Evolutionary conservation across 2,113 vertebrate species (phyloP).

Genomic region (Eurystomus gularis): DNA sequence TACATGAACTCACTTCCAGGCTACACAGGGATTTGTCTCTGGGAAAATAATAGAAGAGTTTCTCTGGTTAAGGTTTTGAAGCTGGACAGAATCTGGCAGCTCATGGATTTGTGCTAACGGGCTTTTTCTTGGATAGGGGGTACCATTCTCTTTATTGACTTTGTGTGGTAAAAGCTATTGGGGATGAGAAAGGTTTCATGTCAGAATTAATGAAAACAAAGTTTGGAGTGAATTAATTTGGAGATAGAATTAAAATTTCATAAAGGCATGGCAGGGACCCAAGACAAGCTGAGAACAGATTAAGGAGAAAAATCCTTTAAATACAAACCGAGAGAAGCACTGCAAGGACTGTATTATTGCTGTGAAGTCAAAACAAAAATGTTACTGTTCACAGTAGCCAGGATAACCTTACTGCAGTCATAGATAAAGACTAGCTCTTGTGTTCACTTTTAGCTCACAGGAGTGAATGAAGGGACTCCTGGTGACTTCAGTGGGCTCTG

Average conservation of each 20-base stretch:
- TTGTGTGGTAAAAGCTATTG: conserved; percentile 1
- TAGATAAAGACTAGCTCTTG: not conserved
- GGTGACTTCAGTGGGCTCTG: not conserved
- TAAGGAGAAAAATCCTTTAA: conserved; percentile 6
- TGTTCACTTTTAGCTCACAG: not conserved
- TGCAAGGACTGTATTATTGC: conserved; percentile 9
- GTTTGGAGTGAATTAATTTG: conserved; percentile 31
- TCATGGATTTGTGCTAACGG: not conserved
- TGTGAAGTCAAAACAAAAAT: not conserved
- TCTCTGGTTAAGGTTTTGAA: not conserved
- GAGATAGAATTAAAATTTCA: conserved; percentile 27
- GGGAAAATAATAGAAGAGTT: not conserved
- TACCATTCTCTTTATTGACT: not conserved
- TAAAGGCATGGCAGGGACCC: conserved; percentile 14
- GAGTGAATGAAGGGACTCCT: not conserved
- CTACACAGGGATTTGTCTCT: not conserved
- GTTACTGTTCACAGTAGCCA: not conserved
- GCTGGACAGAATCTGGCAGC: not conserved
- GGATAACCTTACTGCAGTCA: not conserved
- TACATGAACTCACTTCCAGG: not conserved
- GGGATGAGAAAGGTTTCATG: conserved; percentile 3
- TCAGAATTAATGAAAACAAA: conserved; percentile 14
- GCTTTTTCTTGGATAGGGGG: not conserved
- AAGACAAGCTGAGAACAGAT: conserved; percentile 33
- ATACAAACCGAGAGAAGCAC: conserved; percentile 33